These are phyloP conservation scores for Merluccius polli DNA, from an alignment of 2,797 vertebrate species.

Conservation along the genomic window DNA sequence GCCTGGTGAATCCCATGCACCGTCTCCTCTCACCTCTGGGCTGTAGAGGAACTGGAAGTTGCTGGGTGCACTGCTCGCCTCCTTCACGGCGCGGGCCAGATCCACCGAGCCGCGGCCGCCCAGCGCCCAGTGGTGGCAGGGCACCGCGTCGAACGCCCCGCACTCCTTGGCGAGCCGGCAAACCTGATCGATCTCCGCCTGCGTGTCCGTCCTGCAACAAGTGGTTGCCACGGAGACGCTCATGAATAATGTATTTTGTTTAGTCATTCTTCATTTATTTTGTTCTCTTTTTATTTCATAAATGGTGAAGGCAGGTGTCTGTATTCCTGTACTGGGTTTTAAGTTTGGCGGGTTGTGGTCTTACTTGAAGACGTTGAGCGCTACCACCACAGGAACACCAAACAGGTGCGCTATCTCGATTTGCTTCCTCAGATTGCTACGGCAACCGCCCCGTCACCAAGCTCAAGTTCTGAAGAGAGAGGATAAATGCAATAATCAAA, in stretches of 20 bases:
- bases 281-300: no score
- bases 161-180: constrained; percentile 83
- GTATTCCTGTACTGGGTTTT: no score
- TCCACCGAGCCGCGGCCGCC: constrained; percentile 85
- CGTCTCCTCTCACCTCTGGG: constrained; percentile 86
- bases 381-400: constrained; percentile 92
- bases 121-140: constrained; percentile 87
- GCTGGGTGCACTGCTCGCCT: constrained; percentile 71
- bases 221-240: neutral
- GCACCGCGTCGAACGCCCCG: constrained; percentile 86
- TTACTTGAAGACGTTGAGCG: constrained; percentile 93
- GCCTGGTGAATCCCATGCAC: no score
- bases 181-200: constrained; percentile 86
- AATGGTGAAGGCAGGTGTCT: no score
- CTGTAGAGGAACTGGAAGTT: constrained; percentile 86
- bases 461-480: constrained; percentile 79
- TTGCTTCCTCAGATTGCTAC: constrained; percentile 90
- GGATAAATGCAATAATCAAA: no score
- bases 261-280: no score
- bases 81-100: constrained; percentile 83
- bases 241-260: no score
- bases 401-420: constrained; percentile 91
- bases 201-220: constrained; percentile 87
- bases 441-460: constrained; percentile 87
- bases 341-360: no score